These are phyloP conservation scores for Eupristina koningsbergeri DNA, from an alignment of 1,140 invertebrate species.

Conservation along the genomic window DNA sequence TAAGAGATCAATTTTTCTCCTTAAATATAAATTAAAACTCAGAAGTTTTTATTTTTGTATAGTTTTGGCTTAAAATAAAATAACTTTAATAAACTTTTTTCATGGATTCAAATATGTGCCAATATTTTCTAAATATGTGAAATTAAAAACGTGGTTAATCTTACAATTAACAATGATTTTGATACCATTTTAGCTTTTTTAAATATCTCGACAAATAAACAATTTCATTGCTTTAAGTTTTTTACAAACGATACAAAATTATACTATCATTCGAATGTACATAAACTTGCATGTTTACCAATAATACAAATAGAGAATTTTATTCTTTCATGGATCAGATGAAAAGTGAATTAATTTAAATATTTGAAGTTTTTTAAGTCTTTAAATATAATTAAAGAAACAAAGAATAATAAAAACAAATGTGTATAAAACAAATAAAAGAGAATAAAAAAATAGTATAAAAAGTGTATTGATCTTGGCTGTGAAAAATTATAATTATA, in stretches of 20 bases:
- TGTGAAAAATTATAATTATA: slow-evolving; percentile 28
- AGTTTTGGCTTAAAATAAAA: not conserved
- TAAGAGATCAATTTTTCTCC: not conserved
- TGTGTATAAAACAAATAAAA: slow-evolving; percentile 2
- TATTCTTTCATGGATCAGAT: slow-evolving; percentile 24
- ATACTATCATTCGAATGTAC: slow-evolving; percentile 23
- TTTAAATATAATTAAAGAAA: no score
- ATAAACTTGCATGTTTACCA: slow-evolving; percentile 37
- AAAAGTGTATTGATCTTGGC: slow-evolving; percentile 24
- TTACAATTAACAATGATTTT: not conserved
- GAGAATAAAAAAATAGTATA: slow-evolving; percentile 5
- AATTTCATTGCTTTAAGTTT: not conserved
- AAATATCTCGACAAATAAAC: not conserved
- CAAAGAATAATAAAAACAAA: not conserved
- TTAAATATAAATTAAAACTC: not conserved
- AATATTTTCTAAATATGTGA: slow-evolving; percentile 24
- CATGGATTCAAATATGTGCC: slow-evolving; percentile 17
- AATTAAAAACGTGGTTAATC: not conserved
- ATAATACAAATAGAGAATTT: slow-evolving; percentile 14
- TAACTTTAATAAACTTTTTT: not conserved
- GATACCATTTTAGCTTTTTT: slow-evolving; percentile 8
- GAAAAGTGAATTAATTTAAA: slow-evolving; percentile 7
- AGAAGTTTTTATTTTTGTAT: not conserved
- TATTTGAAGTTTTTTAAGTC: not conserved
- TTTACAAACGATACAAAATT: slow-evolving; percentile 30